A percentile compares a stretch with the other conserved stretches of the same genome.
Conservation (phyloP, 2,113 vertebrate genomes). For the Tinamus guttatus region DNA sequence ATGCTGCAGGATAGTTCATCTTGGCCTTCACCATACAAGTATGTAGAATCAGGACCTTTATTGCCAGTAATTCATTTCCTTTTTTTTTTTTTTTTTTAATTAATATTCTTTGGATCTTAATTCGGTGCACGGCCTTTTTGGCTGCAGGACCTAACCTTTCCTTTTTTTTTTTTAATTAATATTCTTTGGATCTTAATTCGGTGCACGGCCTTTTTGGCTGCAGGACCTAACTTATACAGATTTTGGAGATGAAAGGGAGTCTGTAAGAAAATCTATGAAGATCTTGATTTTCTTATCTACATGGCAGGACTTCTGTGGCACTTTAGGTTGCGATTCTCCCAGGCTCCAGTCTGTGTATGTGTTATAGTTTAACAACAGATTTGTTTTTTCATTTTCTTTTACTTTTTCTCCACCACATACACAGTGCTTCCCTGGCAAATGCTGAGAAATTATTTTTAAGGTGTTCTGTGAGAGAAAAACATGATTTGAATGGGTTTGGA, state of each 20-base stretch:
- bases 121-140: background rate
- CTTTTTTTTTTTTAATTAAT: background rate
- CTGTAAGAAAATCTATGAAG: background rate
- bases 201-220: background rate
- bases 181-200: background rate
- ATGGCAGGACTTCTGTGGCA: background rate
- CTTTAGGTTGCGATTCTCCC: background rate
- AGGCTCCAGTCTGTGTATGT: background rate
- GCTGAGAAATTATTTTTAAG: background rate
- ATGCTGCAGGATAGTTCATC: conserved; percentile 90
- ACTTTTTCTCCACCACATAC: background rate
- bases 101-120: background rate
- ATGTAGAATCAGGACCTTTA: conserved; percentile 21
- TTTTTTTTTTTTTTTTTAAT: background rate
- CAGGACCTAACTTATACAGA: background rate
- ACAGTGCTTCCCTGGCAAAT: background rate
- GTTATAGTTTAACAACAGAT: background rate
- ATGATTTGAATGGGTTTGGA: conserved; percentile 1
- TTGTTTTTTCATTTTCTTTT: background rate
- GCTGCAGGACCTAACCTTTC: background rate
- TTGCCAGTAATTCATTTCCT: background rate
- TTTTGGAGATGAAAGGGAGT: background rate
- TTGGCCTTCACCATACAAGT: conserved; percentile 92
- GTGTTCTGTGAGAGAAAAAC: background rate
- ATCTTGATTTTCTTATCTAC: background rate